Conservation (phyloP, 1,140 invertebrate genomes). For the Drosophila azteca region DNA sequence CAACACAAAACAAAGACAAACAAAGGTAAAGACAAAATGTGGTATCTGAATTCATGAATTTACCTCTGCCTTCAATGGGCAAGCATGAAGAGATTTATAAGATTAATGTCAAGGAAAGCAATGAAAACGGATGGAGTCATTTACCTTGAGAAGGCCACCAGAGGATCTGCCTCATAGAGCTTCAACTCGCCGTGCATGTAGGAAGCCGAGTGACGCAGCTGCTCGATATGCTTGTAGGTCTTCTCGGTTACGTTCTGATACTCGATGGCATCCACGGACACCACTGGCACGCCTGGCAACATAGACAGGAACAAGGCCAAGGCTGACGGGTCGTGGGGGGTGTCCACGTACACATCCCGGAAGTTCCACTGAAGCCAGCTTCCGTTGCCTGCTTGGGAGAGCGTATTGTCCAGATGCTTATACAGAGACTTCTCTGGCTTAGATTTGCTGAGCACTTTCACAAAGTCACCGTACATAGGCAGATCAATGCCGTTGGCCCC, state of each 20-base stretch:
- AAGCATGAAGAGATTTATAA: conserved; percentile 33
- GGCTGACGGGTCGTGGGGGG: conserved; percentile 63
- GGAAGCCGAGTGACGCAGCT: conserved; percentile 84
- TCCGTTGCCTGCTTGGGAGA: conserved; percentile 40
- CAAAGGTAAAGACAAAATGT: background rate
- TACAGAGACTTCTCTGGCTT: conserved; percentile 43
- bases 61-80: conserved; percentile 56
- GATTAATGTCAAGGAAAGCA: conserved; percentile 2
- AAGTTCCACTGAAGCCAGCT: conserved; percentile 82
- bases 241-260: conserved; percentile 57
- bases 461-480: conserved; percentile 72
- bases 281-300: conserved; percentile 89
- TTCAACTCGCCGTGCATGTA: conserved; percentile 86
- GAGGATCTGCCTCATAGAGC: conserved; percentile 83
- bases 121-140: background rate
- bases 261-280: conserved; percentile 85
- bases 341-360: conserved; percentile 50
- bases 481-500: conserved; percentile 67
- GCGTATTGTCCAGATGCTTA: conserved; percentile 47
- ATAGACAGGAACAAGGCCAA: conserved; percentile 88
- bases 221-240: conserved; percentile 80
- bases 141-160: conserved; percentile 88
- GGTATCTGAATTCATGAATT: background rate
- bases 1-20: conserved; percentile 2
- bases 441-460: conserved; percentile 44